phyloP scores from a whole-genome alignment of 2,888 invertebrate species.

The Drosophila greeni region DNA sequence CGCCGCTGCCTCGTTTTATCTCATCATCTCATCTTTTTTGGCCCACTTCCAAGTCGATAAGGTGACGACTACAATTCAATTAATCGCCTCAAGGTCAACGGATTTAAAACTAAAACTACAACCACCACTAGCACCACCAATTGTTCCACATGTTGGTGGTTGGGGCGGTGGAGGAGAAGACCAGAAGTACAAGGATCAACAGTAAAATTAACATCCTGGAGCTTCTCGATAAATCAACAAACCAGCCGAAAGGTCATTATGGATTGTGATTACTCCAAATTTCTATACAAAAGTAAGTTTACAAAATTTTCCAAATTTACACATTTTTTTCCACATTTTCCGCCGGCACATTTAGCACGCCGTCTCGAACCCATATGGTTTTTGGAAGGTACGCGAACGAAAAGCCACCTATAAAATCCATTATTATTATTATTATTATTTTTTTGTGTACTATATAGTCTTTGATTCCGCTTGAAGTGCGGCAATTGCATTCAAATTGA shows the following conservation, averaged over 20 bases:
- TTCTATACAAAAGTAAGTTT: constrained; percentile 67
- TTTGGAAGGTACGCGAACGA: too few species aligned
- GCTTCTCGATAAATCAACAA: constrained; percentile 4
- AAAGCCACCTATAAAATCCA: not conserved
- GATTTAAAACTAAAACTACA: not conserved
- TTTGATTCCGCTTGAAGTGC: constrained; percentile 9
- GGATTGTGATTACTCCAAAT: constrained; percentile 69
- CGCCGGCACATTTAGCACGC: constrained; percentile 16
- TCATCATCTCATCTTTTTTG: constrained; percentile 8
- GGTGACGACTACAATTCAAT: constrained; percentile 4
- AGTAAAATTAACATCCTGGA: constrained; percentile 10
- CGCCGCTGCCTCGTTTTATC: constrained; percentile 10
- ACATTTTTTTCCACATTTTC: constrained; percentile 2
- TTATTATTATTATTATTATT: constrained; percentile 2
- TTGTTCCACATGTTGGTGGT: constrained; percentile 8
- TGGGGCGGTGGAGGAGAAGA: not conserved
- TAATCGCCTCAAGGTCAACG: constrained; percentile 12
- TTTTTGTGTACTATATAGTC: not conserved
- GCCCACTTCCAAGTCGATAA: constrained; percentile 16
- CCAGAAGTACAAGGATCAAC: constrained; percentile 22
- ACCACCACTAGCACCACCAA: not conserved
- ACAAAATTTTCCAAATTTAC: too few species aligned
- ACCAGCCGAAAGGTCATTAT: constrained; percentile 36
- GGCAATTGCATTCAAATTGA: constrained; percentile 14
- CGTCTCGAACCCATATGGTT: constrained; percentile 2